A percentile compares a stretch with the other conserved stretches of the same genome.
phyloP scores from a whole-genome alignment of 2,113 vertebrate genomes.

The Pseudois nayaur region DNA sequence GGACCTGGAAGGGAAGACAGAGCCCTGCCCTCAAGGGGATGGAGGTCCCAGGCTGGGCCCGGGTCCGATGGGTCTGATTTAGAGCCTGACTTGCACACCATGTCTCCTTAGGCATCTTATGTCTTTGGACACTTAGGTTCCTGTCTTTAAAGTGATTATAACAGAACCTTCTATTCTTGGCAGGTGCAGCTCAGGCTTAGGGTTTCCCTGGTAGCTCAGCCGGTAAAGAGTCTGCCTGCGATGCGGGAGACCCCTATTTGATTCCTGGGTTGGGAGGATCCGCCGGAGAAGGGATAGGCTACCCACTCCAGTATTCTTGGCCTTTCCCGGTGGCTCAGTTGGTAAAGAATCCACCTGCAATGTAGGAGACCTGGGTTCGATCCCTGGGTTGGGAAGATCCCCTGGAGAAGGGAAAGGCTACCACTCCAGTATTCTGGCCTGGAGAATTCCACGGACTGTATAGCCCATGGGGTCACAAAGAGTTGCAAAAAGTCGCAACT shows the following conservation, averaged over 20 bases:
- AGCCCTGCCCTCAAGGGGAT: neutral
- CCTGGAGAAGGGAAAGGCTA: neutral
- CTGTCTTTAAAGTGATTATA: neutral
- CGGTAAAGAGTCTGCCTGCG: accelerated
- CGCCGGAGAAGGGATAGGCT: neutral
- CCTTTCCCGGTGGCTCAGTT: neutral
- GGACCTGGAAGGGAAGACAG: neutral
- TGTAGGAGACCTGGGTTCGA: neutral
- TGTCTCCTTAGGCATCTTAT: neutral
- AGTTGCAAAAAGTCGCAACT: neutral
- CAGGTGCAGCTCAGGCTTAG: neutral
- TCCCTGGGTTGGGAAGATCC: neutral
- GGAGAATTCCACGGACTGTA: neutral
- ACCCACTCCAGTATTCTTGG: neutral
- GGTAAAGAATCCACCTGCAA: neutral
- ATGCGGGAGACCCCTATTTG: accelerated
- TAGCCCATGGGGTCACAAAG: neutral
- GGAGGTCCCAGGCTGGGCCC: no score
- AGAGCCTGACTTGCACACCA: neutral
- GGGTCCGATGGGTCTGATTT: no score
- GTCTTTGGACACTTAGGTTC: no score
- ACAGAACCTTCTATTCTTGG: neutral
- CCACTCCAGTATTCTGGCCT: neutral
- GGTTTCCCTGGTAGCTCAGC: neutral
- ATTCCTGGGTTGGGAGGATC: neutral